Evolutionary conservation across 2,113 vertebrate species (phyloP), one percentile per base, ranked within the genome.

Genomic region (Struthidea cinerea): DNA sequence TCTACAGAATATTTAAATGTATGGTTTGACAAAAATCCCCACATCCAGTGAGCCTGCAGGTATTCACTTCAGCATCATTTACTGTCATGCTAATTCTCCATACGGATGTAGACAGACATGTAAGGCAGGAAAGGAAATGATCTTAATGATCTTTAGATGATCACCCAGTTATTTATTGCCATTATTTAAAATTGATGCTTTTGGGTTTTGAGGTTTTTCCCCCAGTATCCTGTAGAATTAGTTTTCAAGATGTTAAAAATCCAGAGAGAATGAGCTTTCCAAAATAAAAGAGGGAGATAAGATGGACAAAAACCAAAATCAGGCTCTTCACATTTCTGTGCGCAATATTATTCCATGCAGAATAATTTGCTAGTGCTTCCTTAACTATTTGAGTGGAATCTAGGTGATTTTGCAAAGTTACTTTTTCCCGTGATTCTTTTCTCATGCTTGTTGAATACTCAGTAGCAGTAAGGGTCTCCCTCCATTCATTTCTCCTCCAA

Each of bases 191-290:
- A 57, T 49, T 1, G 53, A 13, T 73, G 16, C 7, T 64, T 92
- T 82, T 26, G 37, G 4, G 3, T 5, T 90, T 42, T n/a, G 4
- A 17, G 0, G 0, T 20, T 44, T 37, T 14, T 1, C 0, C 3
- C 9, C 8, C 0, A 3, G 5, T 56, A 14, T 79, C 5, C 18
- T 88, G 37, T 28, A 46, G 12, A n/a, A 19, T 74, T 90, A 0
- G 0, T 86, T 90, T 77, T 42, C 35, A 78, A 17, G 12, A 13
- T 50, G 11, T 77, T 74, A 80, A 85, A 83, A 92, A 39, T 27
- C 10, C 15, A 39, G 27, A 27, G 10, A 69, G 70, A 87, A 73
- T 79, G 50, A 79, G 22, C 27, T 80, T 88, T 88, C 14, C 8
- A 56, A 68, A 74, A 67, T 49, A 32, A 52, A 87, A 65, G 11